phyloP scores from a whole-genome alignment of 2,797 vertebrate genomes.

The Huso huso region DNA sequence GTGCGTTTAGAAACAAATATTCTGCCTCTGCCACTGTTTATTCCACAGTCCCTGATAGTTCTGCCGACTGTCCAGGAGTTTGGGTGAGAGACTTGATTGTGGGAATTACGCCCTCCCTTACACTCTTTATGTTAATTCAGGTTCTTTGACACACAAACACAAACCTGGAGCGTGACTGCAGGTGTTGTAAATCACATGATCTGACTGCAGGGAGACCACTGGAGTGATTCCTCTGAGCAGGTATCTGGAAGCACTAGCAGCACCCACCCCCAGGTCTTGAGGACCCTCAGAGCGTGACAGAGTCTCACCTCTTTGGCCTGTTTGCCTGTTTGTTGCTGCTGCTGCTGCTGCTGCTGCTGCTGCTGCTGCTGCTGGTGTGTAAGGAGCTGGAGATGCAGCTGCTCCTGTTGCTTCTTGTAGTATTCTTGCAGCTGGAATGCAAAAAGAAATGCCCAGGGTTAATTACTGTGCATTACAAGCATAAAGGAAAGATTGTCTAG shows the following conservation, averaged over 20 bases:
- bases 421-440: conserved; percentile 86
- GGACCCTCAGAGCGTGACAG: too few relatives aligned
- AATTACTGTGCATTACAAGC: not conserved
- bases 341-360: conserved; percentile 41
- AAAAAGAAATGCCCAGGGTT: not conserved
- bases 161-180: too few relatives aligned
- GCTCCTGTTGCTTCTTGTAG: conserved; percentile 98
- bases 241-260: too few relatives aligned
- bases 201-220: too few relatives aligned
- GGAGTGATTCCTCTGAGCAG: too few relatives aligned
- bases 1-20: conserved; percentile 34
- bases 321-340: conserved; percentile 67
- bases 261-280: too few relatives aligned
- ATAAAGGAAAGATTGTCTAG: too few relatives aligned
- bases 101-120: not conserved
- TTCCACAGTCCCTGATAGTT: not conserved
- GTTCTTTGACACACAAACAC: not conserved
- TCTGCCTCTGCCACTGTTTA: conserved; percentile 19
- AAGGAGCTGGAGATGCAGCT: conserved; percentile 92
- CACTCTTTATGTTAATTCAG: not conserved
- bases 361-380: conserved; percentile 83
- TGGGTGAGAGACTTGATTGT: not conserved
- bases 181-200: too few relatives aligned
- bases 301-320: conserved; percentile 88
- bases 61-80: not conserved